Percentiles rank a stretch among this genome's conserved stretches.
These are phyloP conservation scores for Spodoptera picta DNA, from an alignment of 2,888 invertebrate genomes.

Conservation along the genomic window DNA sequence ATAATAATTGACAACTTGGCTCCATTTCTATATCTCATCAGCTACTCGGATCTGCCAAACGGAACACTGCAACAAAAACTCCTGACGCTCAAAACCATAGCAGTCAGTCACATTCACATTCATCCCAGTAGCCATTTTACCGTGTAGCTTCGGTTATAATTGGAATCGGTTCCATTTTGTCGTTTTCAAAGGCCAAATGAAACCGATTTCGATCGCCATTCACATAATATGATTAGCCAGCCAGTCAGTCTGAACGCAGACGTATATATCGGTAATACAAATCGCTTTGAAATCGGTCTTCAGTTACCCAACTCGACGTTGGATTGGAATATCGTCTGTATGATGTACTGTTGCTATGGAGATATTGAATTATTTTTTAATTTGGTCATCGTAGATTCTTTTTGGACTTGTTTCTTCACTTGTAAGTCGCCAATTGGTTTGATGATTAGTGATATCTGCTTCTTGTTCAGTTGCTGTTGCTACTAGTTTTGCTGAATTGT, in stretches of 20 bases:
- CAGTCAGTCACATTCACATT: conserved; percentile 7
- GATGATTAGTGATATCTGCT: too few relatives aligned
- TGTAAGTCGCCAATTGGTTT: too few relatives aligned
- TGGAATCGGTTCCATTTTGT: conserved; percentile 38
- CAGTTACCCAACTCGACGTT: neutral
- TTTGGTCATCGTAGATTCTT: too few relatives aligned
- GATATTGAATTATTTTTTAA: too few relatives aligned
- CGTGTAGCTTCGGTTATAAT: conserved; percentile 33
- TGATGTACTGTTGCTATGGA: neutral
- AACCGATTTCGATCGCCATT: conserved; percentile 40
- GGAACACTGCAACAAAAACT: neutral
- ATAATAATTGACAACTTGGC: too few relatives aligned
- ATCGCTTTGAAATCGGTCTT: conserved; percentile 12
- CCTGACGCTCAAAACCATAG: neutral
- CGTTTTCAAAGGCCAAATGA: conserved; percentile 36
- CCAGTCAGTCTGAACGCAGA: conserved; percentile 17
- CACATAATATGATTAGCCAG: conserved; percentile 41
- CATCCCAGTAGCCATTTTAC: conserved; percentile 1
- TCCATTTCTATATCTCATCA: too few relatives aligned
- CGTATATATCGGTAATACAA: conserved; percentile 12
- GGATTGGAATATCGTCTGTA: conserved; percentile 1
- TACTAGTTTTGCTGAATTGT: too few relatives aligned
- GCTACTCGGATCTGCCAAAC: too few relatives aligned
- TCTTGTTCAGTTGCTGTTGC: too few relatives aligned
- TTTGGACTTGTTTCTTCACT: too few relatives aligned